Percentiles rank a stretch among this genome's conserved stretches.
phyloP scores from a whole-genome alignment of 2,113 vertebrate species.

The Oostethus manadensis region DNA sequence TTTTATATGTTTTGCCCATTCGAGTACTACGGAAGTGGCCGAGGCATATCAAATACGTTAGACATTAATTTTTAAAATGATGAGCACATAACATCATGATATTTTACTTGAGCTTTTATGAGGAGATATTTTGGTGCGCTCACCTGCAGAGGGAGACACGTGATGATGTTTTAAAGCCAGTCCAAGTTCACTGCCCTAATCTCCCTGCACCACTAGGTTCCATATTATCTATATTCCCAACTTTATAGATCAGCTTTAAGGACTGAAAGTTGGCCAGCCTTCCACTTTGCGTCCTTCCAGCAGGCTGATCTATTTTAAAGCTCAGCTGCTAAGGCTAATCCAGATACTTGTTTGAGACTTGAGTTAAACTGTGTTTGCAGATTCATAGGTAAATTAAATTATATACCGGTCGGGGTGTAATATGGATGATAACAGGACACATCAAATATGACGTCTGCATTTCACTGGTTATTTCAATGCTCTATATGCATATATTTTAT shows the following conservation, averaged over 20 bases:
- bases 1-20: background rate
- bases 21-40: background rate
- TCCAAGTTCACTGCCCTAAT: background rate
- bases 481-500: no score
- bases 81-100: background rate
- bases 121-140: background rate
- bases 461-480: background rate
- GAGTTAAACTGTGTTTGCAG: conserved; percentile 45
- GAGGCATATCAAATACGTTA: background rate
- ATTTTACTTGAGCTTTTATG: background rate
- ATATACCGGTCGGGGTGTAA: background rate
- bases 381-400: conserved; percentile 29
- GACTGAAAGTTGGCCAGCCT: conserved; percentile 4
- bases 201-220: background rate
- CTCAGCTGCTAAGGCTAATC: conserved; percentile 45
- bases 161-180: conserved; percentile 1
- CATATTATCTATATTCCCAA: conserved; percentile 2
- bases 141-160: conserved; percentile 61
- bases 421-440: conserved; percentile 3
- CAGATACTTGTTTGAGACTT: conserved; percentile 17
- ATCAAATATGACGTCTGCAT: conserved; percentile 1
- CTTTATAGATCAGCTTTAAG: conserved; percentile 8
- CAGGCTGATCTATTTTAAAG: conserved; percentile 49
- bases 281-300: conserved; percentile 35
- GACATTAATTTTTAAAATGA: background rate